phyloP scores from a whole-genome alignment of 1,140 invertebrate species.

The Trichogramma pretiosum region DNA sequence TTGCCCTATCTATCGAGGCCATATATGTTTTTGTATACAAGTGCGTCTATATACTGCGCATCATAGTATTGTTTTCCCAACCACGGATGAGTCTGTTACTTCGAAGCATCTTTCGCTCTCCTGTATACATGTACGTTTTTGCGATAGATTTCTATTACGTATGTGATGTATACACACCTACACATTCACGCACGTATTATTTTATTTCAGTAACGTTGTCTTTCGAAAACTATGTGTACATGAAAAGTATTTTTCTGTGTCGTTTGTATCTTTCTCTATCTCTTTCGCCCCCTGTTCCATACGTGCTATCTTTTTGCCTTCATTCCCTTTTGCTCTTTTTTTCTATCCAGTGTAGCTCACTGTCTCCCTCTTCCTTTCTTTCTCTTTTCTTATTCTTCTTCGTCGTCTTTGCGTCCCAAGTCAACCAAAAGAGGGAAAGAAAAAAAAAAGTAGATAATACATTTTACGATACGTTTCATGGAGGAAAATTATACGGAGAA shows the following conservation, averaged over 20 bases:
- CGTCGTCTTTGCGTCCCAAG: neutral
- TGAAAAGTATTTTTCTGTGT: conserved; percentile 5
- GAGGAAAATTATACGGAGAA: neutral
- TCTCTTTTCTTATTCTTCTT: conserved; percentile 5
- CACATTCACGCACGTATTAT: conserved; percentile 1
- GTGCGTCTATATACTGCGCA: neutral
- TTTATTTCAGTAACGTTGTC: conserved; percentile 11
- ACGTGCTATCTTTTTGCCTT: conserved; percentile 21
- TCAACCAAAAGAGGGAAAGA: neutral
- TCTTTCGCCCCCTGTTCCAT: too few relatives aligned
- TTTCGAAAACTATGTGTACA: conserved; percentile 9
- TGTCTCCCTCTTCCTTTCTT: conserved; percentile 17
- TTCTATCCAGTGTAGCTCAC: conserved; percentile 18
- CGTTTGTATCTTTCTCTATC: neutral
- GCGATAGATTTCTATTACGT: too few relatives aligned
- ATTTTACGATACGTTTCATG: conserved; percentile 10
- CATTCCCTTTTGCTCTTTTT: conserved; percentile 21
- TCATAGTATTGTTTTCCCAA: conserved; percentile 7
- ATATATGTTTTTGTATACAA: conserved; percentile 2
- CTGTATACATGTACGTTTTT: too few relatives aligned
- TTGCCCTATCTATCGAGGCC: neutral
- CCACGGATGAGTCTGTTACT: too few relatives aligned
- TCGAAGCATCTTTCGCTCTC: too few relatives aligned
- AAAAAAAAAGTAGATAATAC: conserved; percentile 5
- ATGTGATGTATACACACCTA: too few relatives aligned